Conservation (phyloP, 2,797 vertebrate species). For the Pitangus sulphuratus region DNA sequence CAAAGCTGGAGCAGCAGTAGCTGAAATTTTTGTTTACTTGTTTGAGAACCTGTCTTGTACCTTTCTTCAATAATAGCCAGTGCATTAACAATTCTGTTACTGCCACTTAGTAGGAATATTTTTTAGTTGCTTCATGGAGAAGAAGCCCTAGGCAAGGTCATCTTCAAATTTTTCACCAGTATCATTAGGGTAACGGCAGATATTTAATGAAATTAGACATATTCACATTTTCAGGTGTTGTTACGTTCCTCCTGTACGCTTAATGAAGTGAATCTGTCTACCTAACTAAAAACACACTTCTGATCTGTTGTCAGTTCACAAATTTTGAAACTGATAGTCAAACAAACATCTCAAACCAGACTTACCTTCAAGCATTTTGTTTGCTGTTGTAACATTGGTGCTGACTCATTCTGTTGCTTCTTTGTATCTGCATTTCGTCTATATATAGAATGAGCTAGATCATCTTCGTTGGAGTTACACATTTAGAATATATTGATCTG, state of each 20-base stretch:
- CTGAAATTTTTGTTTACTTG: background rate
- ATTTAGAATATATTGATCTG: background rate
- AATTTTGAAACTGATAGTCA: background rate
- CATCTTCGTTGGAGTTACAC: background rate
- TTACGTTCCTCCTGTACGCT: background rate
- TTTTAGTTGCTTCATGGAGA: background rate
- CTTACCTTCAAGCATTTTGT: background rate
- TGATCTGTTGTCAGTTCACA: background rate
- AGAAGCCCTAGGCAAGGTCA: background rate
- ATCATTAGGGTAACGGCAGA: background rate
- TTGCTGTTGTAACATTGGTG: background rate
- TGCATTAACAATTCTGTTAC: background rate
- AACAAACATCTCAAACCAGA: background rate
- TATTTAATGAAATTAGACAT: background rate
- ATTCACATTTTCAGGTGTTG: background rate
- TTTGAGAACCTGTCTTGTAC: background rate
- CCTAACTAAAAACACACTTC: background rate
- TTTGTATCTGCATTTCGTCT: background rate
- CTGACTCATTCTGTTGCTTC: background rate
- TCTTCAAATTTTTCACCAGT: background rate
- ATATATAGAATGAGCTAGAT: background rate
- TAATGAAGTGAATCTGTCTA: background rate
- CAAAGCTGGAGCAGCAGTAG: background rate
- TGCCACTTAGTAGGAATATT: background rate
- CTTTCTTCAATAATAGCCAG: background rate